A percentile compares a stretch with the other conserved stretches of the same genome.
Evolutionary conservation across 1,140 invertebrate species (phyloP).

Genomic region (Plutomurus gul): DNA sequence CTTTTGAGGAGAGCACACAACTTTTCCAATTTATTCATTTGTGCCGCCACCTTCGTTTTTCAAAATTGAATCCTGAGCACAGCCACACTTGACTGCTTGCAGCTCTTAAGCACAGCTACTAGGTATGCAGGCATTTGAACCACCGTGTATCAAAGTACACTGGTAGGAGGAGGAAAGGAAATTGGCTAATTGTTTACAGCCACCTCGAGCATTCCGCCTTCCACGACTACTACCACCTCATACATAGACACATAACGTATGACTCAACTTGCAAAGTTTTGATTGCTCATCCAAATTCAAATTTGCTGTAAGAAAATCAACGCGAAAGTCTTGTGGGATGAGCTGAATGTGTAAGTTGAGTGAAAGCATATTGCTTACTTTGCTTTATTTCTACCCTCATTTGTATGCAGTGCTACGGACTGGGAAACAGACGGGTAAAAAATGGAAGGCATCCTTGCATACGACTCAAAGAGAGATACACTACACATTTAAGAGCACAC

Average conservation of each 20-base stretch:
- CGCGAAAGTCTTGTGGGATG: neutral
- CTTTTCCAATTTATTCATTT: neutral
- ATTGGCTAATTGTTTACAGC: too few species aligned
- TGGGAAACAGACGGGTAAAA: neutral
- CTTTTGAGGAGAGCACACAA: neutral
- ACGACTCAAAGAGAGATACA: too few species aligned
- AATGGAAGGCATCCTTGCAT: neutral
- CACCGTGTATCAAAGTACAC: too few species aligned
- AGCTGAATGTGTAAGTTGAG: constrained; percentile 1
- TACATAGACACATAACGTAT: too few species aligned
- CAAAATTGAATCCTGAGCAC: too few species aligned
- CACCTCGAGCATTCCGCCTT: too few species aligned
- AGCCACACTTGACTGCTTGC: too few species aligned
- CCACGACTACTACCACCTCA: too few species aligned
- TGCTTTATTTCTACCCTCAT: neutral
- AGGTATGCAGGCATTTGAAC: too few species aligned
- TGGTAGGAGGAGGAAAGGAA: too few species aligned
- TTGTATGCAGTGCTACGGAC: neutral
- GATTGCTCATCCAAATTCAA: constrained; percentile 5
- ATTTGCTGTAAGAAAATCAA: constrained; percentile 10
- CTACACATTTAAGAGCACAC: too few species aligned
- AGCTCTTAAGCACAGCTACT: too few species aligned
- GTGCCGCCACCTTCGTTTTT: neutral
- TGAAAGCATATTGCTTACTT: neutral
- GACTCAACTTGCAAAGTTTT: neutral